A percentile compares a stretch with the other conserved stretches of the same genome.
These are phyloP conservation scores for Hypena proboscidalis DNA, from an alignment of 2,888 invertebrate genomes.

Conservation along the genomic window DNA sequence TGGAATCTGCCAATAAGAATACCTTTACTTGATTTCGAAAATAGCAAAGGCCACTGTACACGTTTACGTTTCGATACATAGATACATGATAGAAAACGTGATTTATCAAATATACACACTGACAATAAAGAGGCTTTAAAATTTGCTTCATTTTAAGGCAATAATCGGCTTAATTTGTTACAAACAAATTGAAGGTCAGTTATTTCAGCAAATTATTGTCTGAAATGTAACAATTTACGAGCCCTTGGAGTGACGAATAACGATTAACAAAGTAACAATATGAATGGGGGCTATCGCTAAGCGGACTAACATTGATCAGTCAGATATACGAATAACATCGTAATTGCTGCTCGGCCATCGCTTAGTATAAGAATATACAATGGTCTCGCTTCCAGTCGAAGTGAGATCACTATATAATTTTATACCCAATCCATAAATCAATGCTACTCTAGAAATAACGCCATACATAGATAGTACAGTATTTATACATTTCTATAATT, in stretches of 20 bases:
- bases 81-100: conserved; percentile 24
- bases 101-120: conserved; percentile 32
- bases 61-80: conserved; percentile 19
- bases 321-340: conserved; percentile 19
- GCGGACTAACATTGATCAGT: conserved; percentile 26
- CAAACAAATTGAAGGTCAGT: no score
- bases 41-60: conserved; percentile 15
- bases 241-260: conserved; percentile 6
- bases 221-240: no score
- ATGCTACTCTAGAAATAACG: conserved; percentile 10
- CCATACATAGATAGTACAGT: conserved; percentile 7
- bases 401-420: no score
- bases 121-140: no score
- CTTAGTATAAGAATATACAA: no score
- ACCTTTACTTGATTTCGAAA: conserved; percentile 24
- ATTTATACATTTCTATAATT: conserved; percentile 14
- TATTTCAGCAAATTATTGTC: no score
- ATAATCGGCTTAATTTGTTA: no score
- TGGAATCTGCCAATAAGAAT: conserved; percentile 21
- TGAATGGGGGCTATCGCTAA: conserved; percentile 17
- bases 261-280: conserved; percentile 24
- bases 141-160: no score
- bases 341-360: conserved; percentile 21
- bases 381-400: no score
- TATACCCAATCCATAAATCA: no score